Evolutionary conservation across 2,888 invertebrate genomes (phyloP).

Genomic region (Omphaloscelis lunosa): DNA sequence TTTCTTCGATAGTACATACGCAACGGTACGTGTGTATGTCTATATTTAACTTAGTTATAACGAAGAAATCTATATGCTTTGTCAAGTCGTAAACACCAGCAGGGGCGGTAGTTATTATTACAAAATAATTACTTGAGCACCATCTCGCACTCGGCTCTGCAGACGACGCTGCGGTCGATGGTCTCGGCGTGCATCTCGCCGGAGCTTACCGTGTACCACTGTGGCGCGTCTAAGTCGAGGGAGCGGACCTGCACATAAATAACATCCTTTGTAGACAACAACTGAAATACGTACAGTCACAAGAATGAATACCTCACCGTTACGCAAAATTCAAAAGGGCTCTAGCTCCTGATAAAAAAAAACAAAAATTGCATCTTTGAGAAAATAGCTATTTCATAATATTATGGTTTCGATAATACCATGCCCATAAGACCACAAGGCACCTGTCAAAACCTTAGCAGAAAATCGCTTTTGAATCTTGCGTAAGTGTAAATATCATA

Average conservation of each 20-base stretch:
- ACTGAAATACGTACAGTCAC: neutral
- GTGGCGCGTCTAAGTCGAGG: conserved; percentile 60
- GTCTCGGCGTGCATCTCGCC: conserved; percentile 79
- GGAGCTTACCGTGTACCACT: conserved; percentile 77
- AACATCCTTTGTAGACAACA: neutral
- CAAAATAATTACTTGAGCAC: conserved; percentile 77
- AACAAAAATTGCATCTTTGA: neutral
- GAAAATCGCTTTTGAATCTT: neutral
- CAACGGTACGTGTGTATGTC: too few species aligned
- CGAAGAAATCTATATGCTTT: neutral
- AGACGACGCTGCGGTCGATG: conserved; percentile 78
- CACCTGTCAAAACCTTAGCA: neutral
- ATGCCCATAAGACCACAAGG: neutral
- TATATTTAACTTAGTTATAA: neutral
- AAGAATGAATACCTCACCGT: neutral
- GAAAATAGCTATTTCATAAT: neutral
- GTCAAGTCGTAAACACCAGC: neutral
- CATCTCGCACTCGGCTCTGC: conserved; percentile 76
- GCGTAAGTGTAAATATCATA: too few species aligned
- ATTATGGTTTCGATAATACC: neutral
- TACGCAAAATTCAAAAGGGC: neutral
- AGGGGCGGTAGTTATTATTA: neutral
- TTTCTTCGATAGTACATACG: too few species aligned
- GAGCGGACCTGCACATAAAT: conserved; percentile 75
- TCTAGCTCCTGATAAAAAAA: neutral